These are phyloP conservation scores for Enteromius afrohamiltoni DNA, from an alignment of 2,797 vertebrate genomes.

Conservation along the genomic window DNA sequence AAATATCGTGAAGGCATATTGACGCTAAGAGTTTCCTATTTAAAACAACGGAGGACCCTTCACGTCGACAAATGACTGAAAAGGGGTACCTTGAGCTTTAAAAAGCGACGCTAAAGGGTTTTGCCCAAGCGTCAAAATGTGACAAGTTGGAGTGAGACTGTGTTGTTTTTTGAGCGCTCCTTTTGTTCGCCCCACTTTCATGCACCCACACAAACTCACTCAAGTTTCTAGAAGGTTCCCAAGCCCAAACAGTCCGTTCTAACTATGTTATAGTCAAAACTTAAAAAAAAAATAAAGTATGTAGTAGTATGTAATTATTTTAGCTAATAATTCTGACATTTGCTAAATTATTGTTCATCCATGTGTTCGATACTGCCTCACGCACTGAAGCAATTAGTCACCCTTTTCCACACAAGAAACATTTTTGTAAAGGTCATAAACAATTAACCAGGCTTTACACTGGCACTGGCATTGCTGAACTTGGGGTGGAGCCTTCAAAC, in stretches of 20 bases:
- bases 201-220: not conserved
- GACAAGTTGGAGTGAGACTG: too few species aligned
- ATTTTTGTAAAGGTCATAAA: constrained; percentile 73
- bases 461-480: constrained; percentile 55
- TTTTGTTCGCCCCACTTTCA: too few species aligned
- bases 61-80: too few species aligned
- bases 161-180: not conserved
- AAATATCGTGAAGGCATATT: too few species aligned
- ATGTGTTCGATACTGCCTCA: constrained; percentile 37
- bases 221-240: not conserved
- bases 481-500: constrained; percentile 11
- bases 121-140: too few species aligned
- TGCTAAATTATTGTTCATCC: constrained; percentile 33
- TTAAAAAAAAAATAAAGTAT: not conserved
- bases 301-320: not conserved
- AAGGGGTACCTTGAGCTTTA: too few species aligned
- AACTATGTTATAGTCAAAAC: not conserved
- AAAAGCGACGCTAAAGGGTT: too few species aligned
- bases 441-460: constrained; percentile 75
- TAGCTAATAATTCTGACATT: not conserved
- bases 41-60: too few species aligned
- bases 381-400: constrained; percentile 65
- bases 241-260: not conserved
- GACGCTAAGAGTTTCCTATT: too few species aligned
- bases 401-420: constrained; percentile 59